These are phyloP conservation scores for Tetropium fuscum DNA, from an alignment of 2,888 invertebrate species.

Conservation along the genomic window DNA sequence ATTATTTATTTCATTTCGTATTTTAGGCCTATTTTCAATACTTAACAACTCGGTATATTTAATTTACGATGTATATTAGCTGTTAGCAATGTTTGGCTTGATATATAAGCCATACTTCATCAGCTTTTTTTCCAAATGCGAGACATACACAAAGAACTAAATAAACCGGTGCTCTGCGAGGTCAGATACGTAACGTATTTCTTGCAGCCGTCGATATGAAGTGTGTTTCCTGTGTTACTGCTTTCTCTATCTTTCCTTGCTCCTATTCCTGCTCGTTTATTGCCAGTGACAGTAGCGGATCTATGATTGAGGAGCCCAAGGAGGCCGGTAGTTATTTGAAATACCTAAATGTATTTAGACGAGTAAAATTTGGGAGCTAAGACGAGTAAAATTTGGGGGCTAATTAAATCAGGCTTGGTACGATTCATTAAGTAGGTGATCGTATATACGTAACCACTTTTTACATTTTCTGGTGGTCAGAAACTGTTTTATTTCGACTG, in stretches of 20 bases:
- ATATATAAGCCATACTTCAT: constrained; percentile 47
- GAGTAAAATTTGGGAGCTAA: too few species aligned
- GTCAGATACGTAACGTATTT: constrained; percentile 41
- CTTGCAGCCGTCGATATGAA: constrained; percentile 17
- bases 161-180: constrained; percentile 46
- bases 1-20: constrained; percentile 28
- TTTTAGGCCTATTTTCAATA: neutral
- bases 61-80: neutral
- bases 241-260: constrained; percentile 27
- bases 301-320: too few species aligned
- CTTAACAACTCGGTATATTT: neutral
- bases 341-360: too few species aligned
- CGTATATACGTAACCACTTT: too few species aligned
- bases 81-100: neutral
- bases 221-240: constrained; percentile 40
- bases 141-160: constrained; percentile 52
- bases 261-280: constrained; percentile 20
- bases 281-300: too few species aligned
- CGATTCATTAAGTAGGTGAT: too few species aligned
- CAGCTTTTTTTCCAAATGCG: constrained; percentile 44
- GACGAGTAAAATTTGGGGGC: too few species aligned
- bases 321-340: too few species aligned
- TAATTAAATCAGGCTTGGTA: too few species aligned
- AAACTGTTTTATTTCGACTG: too few species aligned
- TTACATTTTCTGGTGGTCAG: too few species aligned